phyloP scores from a whole-genome alignment of 2,113 vertebrate species.

The Chionis minor region DNA sequence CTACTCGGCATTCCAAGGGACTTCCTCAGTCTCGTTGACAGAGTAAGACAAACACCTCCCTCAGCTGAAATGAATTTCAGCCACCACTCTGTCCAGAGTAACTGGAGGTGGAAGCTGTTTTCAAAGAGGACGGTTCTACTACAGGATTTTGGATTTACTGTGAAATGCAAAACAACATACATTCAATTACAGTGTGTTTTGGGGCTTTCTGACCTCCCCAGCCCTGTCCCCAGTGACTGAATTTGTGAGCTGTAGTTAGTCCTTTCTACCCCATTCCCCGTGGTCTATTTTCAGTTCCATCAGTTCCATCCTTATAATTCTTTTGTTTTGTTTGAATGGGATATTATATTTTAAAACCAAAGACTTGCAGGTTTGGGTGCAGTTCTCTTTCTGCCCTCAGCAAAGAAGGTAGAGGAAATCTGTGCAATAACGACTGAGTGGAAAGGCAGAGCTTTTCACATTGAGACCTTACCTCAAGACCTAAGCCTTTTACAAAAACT shows the following conservation, averaged over 20 bases:
- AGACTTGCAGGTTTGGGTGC: neutral
- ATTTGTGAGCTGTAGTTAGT: neutral
- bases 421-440: neutral
- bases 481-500: neutral
- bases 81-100: neutral
- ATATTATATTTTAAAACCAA: neutral
- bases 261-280: neutral
- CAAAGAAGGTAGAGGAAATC: neutral
- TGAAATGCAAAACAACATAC: neutral
- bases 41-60: neutral
- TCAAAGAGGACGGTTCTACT: neutral
- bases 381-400: neutral
- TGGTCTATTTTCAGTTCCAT: neutral
- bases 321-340: neutral
- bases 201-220: neutral
- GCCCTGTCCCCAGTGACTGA: neutral
- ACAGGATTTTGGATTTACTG: neutral
- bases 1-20: neutral
- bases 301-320: neutral
- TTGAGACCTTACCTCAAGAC: neutral
- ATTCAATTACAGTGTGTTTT: neutral
- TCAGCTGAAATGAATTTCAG: neutral
- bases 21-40: neutral
- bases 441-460: neutral
- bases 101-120: neutral